Conservation (phyloP, 1,140 invertebrate species). For the Bombus superbus region DNA sequence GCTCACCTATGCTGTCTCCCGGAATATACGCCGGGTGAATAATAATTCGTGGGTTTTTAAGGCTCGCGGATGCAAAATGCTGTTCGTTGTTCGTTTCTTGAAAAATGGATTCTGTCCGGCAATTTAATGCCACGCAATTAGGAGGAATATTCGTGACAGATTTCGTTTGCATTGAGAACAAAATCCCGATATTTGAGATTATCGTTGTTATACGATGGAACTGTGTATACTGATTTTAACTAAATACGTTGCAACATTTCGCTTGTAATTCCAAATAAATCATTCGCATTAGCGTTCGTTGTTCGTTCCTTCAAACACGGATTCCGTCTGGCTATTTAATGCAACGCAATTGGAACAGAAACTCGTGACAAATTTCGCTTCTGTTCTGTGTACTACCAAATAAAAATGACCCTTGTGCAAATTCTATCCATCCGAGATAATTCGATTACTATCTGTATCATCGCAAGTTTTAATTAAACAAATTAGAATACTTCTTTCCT, state of each 20-base stretch:
- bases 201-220: background rate
- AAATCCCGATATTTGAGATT: background rate
- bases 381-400: background rate
- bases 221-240: background rate
- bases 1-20: background rate
- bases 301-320: background rate
- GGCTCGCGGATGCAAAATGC: background rate
- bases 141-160: too few relatives aligned
- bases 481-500: too few relatives aligned
- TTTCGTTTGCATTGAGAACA: background rate
- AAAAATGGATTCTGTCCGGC: background rate
- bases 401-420: background rate
- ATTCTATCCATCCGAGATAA: too few relatives aligned
- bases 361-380: background rate
- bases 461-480: too few relatives aligned
- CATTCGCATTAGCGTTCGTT: background rate
- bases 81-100: background rate
- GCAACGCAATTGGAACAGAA: background rate
- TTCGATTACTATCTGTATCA: too few relatives aligned
- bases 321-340: background rate
- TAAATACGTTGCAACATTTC: background rate
- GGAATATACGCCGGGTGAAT: conserved; percentile 1
- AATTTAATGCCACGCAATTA: conserved; percentile 6
- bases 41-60: conserved; percentile 8
- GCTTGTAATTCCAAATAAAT: background rate